phyloP scores from a whole-genome alignment of 1,140 invertebrate genomes.

The Drosophila tristis region DNA sequence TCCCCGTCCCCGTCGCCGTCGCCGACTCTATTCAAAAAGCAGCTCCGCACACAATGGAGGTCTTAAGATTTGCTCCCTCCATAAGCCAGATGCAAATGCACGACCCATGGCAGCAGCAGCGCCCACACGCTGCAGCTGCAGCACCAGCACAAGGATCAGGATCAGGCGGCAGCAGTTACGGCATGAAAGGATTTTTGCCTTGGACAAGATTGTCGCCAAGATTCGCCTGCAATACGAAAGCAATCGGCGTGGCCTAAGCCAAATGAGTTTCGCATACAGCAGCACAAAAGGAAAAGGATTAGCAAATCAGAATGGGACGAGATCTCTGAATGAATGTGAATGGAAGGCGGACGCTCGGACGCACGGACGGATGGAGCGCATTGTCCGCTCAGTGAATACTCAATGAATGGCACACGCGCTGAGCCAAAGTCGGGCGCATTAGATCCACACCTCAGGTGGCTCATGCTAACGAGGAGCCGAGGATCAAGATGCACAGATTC shows the following conservation, averaged over 20 bases:
- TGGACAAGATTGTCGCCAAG: conserved; percentile 41
- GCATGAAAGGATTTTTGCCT: conserved; percentile 49
- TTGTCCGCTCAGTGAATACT: no score
- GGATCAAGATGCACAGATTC: no score
- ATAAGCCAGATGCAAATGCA: conserved; percentile 53
- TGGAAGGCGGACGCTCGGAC: background rate
- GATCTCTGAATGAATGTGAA: conserved; percentile 41
- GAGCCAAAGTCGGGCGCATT: conserved; percentile 17
- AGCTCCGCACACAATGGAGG: background rate
- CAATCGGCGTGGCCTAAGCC: conserved; percentile 46
- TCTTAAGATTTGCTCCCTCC: conserved; percentile 20
- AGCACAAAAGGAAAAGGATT: conserved; percentile 24
- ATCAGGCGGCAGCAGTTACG: background rate
- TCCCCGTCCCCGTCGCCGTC: no score
- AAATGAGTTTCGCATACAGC: conserved; percentile 27
- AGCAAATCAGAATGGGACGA: conserved; percentile 43
- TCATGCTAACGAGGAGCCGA: conserved; percentile 53
- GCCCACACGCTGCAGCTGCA: conserved; percentile 48
- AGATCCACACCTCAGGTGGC: conserved; percentile 35
- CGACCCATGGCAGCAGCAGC: background rate
- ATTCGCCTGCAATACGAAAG: conserved; percentile 63
- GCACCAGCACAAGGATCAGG: conserved; percentile 6
- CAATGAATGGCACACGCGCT: conserved; percentile 44
- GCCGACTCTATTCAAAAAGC: conserved; percentile 6
- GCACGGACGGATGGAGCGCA: no score